phyloP scores from a whole-genome alignment of 1,140 invertebrate species.

The Brachionus asplanchnoidis region DNA sequence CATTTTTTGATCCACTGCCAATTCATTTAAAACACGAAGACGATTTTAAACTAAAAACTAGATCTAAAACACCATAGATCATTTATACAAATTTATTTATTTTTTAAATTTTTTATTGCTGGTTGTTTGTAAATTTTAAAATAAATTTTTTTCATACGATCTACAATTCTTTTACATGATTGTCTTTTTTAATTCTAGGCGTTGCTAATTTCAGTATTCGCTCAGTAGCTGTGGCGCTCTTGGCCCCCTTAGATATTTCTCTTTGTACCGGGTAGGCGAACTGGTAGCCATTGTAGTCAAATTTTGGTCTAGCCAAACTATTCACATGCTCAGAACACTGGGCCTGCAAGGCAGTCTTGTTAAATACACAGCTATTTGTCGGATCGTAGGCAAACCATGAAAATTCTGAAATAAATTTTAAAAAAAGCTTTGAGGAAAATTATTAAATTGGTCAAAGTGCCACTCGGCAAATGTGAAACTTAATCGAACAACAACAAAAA shows the following conservation, averaged over 20 bases:
- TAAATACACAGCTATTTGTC: constrained; percentile 29
- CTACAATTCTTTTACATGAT: constrained; percentile 9
- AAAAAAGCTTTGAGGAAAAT: neutral
- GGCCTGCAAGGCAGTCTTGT: neutral
- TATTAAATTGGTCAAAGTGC: neutral
- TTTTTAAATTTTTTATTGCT: neutral
- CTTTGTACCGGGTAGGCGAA: constrained; percentile 11
- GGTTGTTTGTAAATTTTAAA: neutral
- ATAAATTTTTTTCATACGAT: neutral
- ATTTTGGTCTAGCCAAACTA: neutral
- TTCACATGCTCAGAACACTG: neutral
- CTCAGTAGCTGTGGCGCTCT: neutral
- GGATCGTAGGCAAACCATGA: constrained; percentile 3
- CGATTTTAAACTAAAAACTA: constrained; percentile 16
- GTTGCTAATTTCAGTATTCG: neutral
- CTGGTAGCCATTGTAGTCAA: constrained; percentile 4
- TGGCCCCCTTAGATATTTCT: neutral
- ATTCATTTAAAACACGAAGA: constrained; percentile 27
- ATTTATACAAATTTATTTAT: neutral
- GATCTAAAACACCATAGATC: constrained; percentile 16
- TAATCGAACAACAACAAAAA: neutral
- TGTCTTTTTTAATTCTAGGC: constrained; percentile 27
- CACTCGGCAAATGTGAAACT: neutral
- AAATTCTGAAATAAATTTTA: constrained; percentile 14
- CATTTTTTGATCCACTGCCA: constrained; percentile 28